Percentiles rank a stretch among this genome's conserved stretches.
Conservation (phyloP, 30 jellyfish, hydroid and myxozoan species). For the Nemopilema nomurai region DNA sequence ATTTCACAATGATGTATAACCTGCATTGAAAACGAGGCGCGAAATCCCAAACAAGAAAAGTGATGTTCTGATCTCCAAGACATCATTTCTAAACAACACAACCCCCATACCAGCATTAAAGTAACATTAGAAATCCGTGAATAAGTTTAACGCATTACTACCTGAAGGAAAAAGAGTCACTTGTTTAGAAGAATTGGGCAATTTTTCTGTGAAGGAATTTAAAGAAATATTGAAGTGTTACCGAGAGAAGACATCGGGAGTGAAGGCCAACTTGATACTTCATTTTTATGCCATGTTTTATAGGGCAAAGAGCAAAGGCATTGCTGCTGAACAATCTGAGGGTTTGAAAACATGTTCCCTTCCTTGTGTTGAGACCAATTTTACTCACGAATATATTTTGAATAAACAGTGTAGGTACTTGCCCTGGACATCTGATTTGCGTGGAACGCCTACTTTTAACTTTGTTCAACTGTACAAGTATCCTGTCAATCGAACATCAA, state of each 20-base stretch:
- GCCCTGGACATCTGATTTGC: slow-evolving; percentile 27
- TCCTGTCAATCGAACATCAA: slow-evolving; percentile 37
- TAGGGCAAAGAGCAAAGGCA: not conserved
- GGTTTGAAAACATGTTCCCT: slow-evolving; percentile 2
- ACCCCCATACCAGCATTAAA: not conserved
- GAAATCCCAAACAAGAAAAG: not conserved
- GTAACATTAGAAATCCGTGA: not conserved
- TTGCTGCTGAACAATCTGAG: not conserved
- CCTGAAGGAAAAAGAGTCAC: slow-evolving; percentile 18
- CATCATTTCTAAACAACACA: not conserved
- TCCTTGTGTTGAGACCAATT: not conserved
- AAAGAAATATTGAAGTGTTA: slow-evolving; percentile 5
- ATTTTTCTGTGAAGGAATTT: slow-evolving; percentile 6
- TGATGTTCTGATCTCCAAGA: not conserved
- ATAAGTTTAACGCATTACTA: slow-evolving; percentile 3
- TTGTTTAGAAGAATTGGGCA: slow-evolving; percentile 35
- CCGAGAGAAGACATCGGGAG: slow-evolving; percentile 49
- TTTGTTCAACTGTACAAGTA: slow-evolving; percentile 22
- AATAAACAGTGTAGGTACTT: not conserved
- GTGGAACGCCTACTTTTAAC: slow-evolving; percentile 29
- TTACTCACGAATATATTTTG: not conserved
- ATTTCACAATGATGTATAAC: not conserved
- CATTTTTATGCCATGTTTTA: slow-evolving; percentile 60
- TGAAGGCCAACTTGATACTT: slow-evolving; percentile 45
- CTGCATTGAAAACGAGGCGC: slow-evolving; percentile 6